Evolutionary conservation across 2,113 vertebrate species (phyloP), one percentile per base, ranked within the genome.

Genomic region (Grantiella picta): DNA sequence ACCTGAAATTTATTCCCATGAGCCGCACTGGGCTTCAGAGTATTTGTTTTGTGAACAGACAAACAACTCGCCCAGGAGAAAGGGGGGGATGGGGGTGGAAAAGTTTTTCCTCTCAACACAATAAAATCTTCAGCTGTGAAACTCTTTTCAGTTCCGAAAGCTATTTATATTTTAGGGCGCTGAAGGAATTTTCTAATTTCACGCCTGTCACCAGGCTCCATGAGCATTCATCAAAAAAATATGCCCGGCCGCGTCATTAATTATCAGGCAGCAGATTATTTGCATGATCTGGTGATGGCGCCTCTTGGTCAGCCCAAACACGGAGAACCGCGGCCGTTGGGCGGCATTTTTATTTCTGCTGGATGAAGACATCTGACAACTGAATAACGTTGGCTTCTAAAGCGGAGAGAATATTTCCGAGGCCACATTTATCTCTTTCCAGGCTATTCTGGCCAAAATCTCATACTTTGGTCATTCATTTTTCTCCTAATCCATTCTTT

Each of bases 1-100:
- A 98, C 98, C 98, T 98, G 98, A 98, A 97, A 98, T 98, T 98
- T 97, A 98, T 99, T 99, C 98, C 98, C 98, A 98, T 98, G 98
- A 98, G 98, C 98, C 38, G 96, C 95, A 69, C 98, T 97, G 98
- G 97, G 98, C 98, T 98, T 86, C 97, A 96, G 97, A 97, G 98
- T 98, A 97, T 98, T 98, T 98, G 98, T 98, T 98, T 98, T 97
- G 98, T 98, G 97, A 98, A 98, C 96, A 97, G 97, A 98, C 98
- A 98, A 98, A 98, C 98, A 98, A 98, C 98, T 98, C 83, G 96
- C 98, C 96, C 86, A 98, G 97, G 70, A 98, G 95, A 97, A 97
- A 98, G 96, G 97, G 94, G 90, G 95, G 95, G 96, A 95, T 59
- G 96, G 95, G 96, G 96, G 97, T 96, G 97, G 97, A 98, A 97